phyloP scores from a whole-genome alignment of 2,888 invertebrate species.

The Nyleta sp. region DNA sequence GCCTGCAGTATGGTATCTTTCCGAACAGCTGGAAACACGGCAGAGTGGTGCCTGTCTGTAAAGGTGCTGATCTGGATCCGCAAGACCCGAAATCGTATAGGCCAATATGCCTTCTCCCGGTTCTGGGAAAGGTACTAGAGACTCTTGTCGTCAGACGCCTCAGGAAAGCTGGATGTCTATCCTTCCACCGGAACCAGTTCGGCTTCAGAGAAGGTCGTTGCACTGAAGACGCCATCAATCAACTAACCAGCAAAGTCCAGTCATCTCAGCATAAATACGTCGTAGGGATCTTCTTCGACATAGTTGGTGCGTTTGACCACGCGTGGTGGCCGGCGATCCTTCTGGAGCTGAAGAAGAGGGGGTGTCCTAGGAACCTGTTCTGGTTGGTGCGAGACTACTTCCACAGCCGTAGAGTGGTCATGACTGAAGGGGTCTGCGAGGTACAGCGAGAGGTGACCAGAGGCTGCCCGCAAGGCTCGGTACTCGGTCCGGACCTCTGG shows the following conservation, averaged over 20 bases:
- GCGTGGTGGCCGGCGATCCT: neutral
- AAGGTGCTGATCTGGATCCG: conserved; percentile 15
- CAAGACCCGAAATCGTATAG: conserved; percentile 30
- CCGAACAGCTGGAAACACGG: conserved; percentile 46
- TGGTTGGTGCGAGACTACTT: neutral
- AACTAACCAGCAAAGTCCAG: neutral
- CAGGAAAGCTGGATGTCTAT: neutral
- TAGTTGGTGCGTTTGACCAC: neutral
- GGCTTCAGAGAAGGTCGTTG: neutral
- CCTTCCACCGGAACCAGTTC: neutral
- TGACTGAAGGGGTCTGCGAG: neutral
- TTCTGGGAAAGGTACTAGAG: conserved; percentile 32
- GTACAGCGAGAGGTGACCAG: no score
- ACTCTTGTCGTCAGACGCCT: conserved; percentile 12
- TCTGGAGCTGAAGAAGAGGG: neutral
- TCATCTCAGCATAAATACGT: neutral
- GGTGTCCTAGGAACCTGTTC: neutral
- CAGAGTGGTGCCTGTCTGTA: neutral
- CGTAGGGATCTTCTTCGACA: conserved; percentile 1
- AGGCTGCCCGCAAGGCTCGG: conserved; percentile 39
- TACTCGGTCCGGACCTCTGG: conserved; percentile 44
- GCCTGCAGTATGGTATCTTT: no score
- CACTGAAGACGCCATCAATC: neutral
- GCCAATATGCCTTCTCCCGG: conserved; percentile 46
- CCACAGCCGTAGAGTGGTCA: neutral